Evolutionary conservation across 2,888 invertebrate genomes (phyloP).

Genomic region (Plebejus anna): DNA sequence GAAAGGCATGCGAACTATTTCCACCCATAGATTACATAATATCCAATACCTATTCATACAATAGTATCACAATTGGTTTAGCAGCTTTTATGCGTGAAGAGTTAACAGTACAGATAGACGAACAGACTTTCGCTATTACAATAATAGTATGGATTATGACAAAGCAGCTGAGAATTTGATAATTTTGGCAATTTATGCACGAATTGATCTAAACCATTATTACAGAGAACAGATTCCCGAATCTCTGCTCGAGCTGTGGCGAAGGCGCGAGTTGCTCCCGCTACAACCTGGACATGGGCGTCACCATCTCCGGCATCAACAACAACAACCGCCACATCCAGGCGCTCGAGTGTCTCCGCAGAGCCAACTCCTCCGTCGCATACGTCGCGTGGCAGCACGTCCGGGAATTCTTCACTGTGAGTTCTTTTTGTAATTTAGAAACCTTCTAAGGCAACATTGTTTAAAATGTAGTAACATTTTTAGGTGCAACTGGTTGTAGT

Average conservation of each 20-base stretch:
- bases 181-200: background rate
- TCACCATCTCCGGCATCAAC: constrained; percentile 48
- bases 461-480: too few relatives aligned
- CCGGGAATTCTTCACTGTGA: constrained; percentile 71
- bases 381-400: constrained; percentile 79
- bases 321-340: constrained; percentile 80
- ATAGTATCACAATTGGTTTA: too few relatives aligned
- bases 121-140: too few relatives aligned
- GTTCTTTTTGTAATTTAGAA: constrained; percentile 38
- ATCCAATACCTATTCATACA: too few relatives aligned
- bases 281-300: constrained; percentile 55
- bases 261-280: constrained; percentile 45
- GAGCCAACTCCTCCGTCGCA: constrained; percentile 79
- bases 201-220: constrained; percentile 16
- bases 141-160: too few relatives aligned
- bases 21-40: too few relatives aligned
- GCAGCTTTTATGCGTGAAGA: too few relatives aligned
- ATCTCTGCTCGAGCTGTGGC: constrained; percentile 81
- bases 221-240: constrained; percentile 74
- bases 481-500: too few relatives aligned
- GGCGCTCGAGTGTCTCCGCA: constrained; percentile 81
- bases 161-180: too few relatives aligned
- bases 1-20: too few relatives aligned
- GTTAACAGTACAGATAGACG: too few relatives aligned
- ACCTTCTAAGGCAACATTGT: background rate